These are phyloP conservation scores for Bruchidius siliquastri DNA, from an alignment of 2,888 invertebrate genomes.

Conservation along the genomic window DNA sequence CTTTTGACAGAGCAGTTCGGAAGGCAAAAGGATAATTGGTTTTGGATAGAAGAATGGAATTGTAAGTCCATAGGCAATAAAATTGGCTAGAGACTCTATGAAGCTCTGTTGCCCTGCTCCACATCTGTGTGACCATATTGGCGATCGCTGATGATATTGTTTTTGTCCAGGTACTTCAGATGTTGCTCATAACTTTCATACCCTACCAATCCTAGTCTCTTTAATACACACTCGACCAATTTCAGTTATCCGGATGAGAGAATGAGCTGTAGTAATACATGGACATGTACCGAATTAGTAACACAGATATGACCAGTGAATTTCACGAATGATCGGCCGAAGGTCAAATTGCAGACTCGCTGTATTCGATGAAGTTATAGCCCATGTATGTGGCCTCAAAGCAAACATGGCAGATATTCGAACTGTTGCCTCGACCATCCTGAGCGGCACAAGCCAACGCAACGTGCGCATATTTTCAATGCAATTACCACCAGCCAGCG, in stretches of 20 bases:
- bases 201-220: no score
- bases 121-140: no score
- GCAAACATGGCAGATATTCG: background rate
- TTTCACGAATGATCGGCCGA: background rate
- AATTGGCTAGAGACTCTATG: no score
- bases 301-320: background rate
- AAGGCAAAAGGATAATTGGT: no score
- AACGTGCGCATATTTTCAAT: background rate
- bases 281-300: background rate
- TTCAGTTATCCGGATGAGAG: background rate
- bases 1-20: no score
- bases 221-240: background rate
- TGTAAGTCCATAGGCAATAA: no score
- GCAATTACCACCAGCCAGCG: background rate
- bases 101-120: no score
- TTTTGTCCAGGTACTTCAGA: no score
- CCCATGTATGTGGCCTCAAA: background rate
- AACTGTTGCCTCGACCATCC: background rate
- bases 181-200: no score
- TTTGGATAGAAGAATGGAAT: no score
- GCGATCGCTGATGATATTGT: no score
- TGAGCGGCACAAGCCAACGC: background rate
- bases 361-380: background rate
- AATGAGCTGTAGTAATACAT: no score
- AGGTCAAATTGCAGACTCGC: background rate